Conservation (phyloP, 2,797 vertebrate species). For the Halcyon badia region DNA sequence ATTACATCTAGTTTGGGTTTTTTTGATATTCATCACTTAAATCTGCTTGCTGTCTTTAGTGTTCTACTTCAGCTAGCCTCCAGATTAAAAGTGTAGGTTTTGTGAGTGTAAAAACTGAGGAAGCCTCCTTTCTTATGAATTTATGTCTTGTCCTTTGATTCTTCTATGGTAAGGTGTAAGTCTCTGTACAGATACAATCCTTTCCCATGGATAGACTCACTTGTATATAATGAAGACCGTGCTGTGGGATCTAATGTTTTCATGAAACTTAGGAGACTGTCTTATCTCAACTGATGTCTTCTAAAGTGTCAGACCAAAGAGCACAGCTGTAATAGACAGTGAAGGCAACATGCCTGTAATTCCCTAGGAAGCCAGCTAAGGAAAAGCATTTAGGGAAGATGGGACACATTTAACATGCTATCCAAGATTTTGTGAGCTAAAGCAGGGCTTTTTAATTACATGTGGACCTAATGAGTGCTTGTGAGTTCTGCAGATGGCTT, state of each 20-base stretch:
- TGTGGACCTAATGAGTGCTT: not conserved
- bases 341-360: not conserved
- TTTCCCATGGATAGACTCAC: not conserved
- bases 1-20: rapidly evolving
- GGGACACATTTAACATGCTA: not conserved
- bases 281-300: not conserved
- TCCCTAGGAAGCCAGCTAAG: not conserved
- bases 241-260: not conserved
- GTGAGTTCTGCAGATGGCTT: not conserved
- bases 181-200: not conserved
- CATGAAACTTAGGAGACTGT: not conserved
- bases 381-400: not conserved
- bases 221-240: not conserved
- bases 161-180: not conserved
- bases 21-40: not conserved
- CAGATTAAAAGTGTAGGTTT: not conserved
- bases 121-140: not conserved
- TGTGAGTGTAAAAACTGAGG: not conserved
- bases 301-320: not conserved
- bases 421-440: not conserved
- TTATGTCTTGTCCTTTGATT: not conserved
- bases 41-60: not conserved
- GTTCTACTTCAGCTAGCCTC: not conserved
- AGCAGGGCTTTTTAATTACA: not conserved
- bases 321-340: not conserved